Evolutionary conservation across 1,140 invertebrate species (phyloP), one percentile per base, ranked within the genome.

Genomic region (Eufriesea mexicana): DNA sequence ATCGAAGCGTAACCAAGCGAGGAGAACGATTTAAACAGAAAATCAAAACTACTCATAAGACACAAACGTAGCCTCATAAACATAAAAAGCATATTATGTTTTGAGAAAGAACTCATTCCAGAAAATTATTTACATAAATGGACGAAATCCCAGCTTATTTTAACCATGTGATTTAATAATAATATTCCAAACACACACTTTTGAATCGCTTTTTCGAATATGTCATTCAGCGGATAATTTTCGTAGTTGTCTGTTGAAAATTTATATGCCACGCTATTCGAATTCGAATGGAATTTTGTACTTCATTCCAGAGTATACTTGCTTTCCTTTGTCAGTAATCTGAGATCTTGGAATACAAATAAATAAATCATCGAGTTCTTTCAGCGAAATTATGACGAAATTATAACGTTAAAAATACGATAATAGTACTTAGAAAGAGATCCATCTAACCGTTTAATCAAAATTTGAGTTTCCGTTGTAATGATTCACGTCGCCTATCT

Each of bases 1-100:
- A 62, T 62, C 25, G 73, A 75, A 75, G 73, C 61, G 61, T 64
- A 28, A 28, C 28, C 61, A 76, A 51, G 59, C 74, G 61, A 76
- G 42, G 28, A 66, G 74, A 51, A 76, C 61, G 14, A 51, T 76
- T 76, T 25, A 7, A 76, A 64, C 14, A 25, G 47, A 47, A 64
- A 76, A 76, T 76, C 47, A 35, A 64, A 64, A 35, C 47, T 28
- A 75, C 25, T 23, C 45, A 2, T 49, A 49, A 62, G 10, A 62
- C 12, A 10, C 59, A 23, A 54, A 20, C 47, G 45, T 72, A 28
- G 23, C 10, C 20, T 49, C 4, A 9, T 12, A n/a, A 59, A 2
- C 42, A 9, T 28, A 18, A 75, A 49, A 75, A 25, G 45, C 28
- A 6, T 42, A n/a, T 66, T 45, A 66, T 64, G 35, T 16, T n/a